Base-by-base conservation (phyloP, 2,797 vertebrate species). In the Oreonectes daqikongensis region DNA sequence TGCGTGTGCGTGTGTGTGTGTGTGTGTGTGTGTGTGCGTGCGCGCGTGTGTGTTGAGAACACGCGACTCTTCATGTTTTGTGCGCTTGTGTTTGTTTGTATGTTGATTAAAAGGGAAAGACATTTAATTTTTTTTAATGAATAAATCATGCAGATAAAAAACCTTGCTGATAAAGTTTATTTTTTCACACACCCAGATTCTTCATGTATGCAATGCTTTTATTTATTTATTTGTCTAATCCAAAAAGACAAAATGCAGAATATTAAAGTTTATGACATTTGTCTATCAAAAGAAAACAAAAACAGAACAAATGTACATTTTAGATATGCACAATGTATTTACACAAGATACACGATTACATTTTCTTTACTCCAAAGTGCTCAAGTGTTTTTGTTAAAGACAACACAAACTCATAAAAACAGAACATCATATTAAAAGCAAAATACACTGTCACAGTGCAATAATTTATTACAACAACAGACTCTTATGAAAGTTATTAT, bases 71-170 rank as follows among this genome's bases (percentile, higher is more conserved):
- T 67, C 86, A 88, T 84, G 84, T 87, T 88, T 90, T 87, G 87
- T 72, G 90, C 91, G 90, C 89, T 92, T 92, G 88, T 92, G 90
- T 90, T 85, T 87, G 85, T 88, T 87, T 89, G 89, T 90, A 85
- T 87, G 80, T 90, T 90, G 84, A 90, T 84, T 84, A 84, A 88
- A 87, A 91, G 90, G 92, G 87, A 90, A 88, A 90, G 85, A 85
- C 87, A 87, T 74, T 92, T 91, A 87, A 90, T 89, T 94, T 93
- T 94, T 94, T 88, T 92, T 90, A 73, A 92, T 87, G 79, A 93
- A 93, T 93, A 93, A 93, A 93, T 67, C 14, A 24, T 35, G 89
- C 88, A 87, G 85, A 92, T 72, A 81, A 82, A 90, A 87, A 15
- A 1, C 30, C n/a, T 46, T n/a, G 50, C 35, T 70, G 20, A 35